phyloP scores from a whole-genome alignment of 1,140 invertebrate genomes.

The Acromyrmex echinatior region DNA sequence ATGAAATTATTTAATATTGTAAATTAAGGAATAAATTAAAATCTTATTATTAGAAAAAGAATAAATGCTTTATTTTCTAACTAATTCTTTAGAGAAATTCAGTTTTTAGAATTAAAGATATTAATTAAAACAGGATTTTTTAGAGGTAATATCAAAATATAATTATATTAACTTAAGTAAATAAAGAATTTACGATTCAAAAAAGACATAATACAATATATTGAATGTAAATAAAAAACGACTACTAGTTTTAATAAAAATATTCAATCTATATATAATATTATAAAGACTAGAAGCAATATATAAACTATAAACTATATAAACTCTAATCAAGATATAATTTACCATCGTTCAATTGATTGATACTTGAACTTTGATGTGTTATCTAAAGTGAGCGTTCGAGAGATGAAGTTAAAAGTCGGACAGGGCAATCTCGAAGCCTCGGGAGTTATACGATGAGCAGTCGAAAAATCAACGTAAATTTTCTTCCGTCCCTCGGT shows the following conservation, averaged over 20 bases:
- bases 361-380: constrained; percentile 9
- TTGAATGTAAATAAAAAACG: neutral
- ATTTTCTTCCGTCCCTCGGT: constrained; percentile 60
- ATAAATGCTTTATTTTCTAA: constrained; percentile 7
- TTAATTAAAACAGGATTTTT: neutral
- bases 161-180: neutral
- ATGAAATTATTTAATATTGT: neutral
- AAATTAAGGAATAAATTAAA: neutral
- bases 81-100: neutral
- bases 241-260: constrained; percentile 1
- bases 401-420: constrained; percentile 24
- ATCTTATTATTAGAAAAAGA: neutral
- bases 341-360: neutral
- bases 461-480: constrained; percentile 71
- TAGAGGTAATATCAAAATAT: neutral
- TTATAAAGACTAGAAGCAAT: neutral
- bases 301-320: neutral
- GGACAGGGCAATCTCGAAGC: constrained; percentile 52
- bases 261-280: neutral
- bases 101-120: neutral
- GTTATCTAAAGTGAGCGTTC: neutral
- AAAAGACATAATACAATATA: neutral
- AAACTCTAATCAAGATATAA: constrained; percentile 3
- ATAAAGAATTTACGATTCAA: neutral
- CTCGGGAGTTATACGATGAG: constrained; percentile 20